Percentiles rank a stretch among this genome's conserved stretches.
These are phyloP conservation scores for Indicator indicator DNA, from an alignment of 2,113 vertebrate species.

Conservation along the genomic window DNA sequence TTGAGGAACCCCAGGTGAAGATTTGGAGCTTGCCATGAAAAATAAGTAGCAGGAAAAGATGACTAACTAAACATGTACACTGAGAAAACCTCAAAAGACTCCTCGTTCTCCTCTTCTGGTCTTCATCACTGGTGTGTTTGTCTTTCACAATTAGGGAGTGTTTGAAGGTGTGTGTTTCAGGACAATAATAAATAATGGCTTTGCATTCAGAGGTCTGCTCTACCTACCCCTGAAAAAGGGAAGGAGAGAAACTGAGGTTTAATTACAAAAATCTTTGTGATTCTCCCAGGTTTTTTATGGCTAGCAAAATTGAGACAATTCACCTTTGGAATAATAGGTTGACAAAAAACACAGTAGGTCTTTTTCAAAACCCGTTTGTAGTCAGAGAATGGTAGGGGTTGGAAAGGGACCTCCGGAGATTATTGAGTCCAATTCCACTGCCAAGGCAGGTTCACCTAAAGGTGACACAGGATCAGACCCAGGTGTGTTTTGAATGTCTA, in stretches of 20 bases:
- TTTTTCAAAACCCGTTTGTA: background rate
- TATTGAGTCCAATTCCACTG: no score
- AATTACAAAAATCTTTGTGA: background rate
- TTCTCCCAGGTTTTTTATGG: background rate
- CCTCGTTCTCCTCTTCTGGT: conserved; percentile 14
- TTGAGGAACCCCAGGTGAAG: conserved; percentile 61
- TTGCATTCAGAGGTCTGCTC: background rate
- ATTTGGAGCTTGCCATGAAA: conserved; percentile 54
- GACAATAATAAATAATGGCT: background rate
- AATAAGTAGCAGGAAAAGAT: conserved; percentile 61
- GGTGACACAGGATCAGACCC: no score
- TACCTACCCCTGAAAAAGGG: background rate
- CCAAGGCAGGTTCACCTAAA: no score
- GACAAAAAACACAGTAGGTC: background rate
- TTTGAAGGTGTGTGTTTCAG: background rate
- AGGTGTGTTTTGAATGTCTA: no score
- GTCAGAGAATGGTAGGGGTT: no score
- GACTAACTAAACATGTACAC: conserved; percentile 1
- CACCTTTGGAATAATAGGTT: background rate
- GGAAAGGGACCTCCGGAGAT: no score
- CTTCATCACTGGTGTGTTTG: conserved; percentile 24
- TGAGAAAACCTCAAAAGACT: conserved; percentile 39
- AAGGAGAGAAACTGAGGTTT: background rate
- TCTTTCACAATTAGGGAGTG: conserved; percentile 7
- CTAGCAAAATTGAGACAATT: background rate